Evolutionary conservation across 2,113 vertebrate species (phyloP).

Genomic region (Xiphorhynchus elegans): DNA sequence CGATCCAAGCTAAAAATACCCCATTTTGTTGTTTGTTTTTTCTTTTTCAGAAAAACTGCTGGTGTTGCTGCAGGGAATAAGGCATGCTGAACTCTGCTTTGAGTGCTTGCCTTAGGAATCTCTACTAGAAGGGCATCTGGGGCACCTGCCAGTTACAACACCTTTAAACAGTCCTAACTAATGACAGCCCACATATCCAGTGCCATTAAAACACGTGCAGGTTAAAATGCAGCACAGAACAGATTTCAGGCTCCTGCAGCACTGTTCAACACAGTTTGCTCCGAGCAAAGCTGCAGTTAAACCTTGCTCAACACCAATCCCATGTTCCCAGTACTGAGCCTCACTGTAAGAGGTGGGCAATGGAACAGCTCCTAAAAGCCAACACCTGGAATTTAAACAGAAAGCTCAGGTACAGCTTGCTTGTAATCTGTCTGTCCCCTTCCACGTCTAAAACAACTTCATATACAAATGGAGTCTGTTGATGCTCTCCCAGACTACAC

Average conservation of each 20-base stretch:
- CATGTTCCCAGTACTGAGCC: rapidly evolving
- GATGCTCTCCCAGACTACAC: background rate
- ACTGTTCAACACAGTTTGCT: background rate
- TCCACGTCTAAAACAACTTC: background rate
- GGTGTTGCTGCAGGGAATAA: background rate
- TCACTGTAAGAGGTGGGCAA: rapidly evolving
- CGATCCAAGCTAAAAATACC: constrained; percentile 19
- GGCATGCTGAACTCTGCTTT: background rate
- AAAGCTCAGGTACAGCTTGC: background rate
- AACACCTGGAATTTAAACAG: background rate
- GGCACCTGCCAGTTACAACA: background rate
- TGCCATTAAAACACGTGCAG: background rate
- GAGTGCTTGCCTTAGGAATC: background rate
- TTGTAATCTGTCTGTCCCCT: background rate
- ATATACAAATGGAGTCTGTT: background rate
- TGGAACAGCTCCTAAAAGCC: background rate
- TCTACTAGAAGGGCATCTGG: background rate
- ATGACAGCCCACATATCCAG: background rate
- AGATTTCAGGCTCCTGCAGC: background rate
- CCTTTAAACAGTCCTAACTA: background rate
- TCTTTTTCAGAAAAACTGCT: background rate
- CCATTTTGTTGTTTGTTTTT: background rate
- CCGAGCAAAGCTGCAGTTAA: background rate
- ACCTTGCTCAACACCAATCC: background rate
- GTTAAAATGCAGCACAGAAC: background rate